Conservation (phyloP, 2,113 vertebrate genomes). For the Eulemur rufifrons region DNA sequence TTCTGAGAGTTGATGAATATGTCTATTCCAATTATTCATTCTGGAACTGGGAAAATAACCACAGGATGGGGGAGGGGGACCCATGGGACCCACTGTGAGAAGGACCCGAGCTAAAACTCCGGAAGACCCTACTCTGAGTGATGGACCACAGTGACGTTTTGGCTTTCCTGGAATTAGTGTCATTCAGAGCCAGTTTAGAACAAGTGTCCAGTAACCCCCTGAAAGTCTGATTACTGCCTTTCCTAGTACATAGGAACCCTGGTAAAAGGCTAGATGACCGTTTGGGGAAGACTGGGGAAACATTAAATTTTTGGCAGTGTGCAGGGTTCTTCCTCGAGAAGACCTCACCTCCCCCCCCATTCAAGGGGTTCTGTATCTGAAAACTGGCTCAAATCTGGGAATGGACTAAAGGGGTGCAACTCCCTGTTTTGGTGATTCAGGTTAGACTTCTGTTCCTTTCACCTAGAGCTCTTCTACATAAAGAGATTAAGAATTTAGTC, state of each 20-base stretch:
- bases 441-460: background rate
- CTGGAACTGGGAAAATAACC: background rate
- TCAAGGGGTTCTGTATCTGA: background rate
- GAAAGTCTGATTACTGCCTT: background rate
- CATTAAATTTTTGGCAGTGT: background rate
- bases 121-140: accelerated
- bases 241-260: background rate
- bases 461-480: background rate
- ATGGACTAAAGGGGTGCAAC: background rate
- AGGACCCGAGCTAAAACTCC: background rate
- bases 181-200: background rate
- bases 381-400: background rate
- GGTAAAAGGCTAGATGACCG: background rate
- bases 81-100: background rate
- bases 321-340: background rate
- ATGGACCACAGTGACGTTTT: too few species aligned
- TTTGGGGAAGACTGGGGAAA: background rate
- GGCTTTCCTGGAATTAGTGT: background rate
- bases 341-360: background rate
- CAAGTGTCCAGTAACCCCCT: too few species aligned
- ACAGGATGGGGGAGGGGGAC: accelerated
- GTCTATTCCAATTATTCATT: background rate
- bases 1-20: background rate
- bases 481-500: background rate
- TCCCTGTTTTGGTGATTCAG: background rate